These are phyloP conservation scores for Leistus spinibarbis DNA, from an alignment of 2,888 invertebrate genomes.

Conservation along the genomic window DNA sequence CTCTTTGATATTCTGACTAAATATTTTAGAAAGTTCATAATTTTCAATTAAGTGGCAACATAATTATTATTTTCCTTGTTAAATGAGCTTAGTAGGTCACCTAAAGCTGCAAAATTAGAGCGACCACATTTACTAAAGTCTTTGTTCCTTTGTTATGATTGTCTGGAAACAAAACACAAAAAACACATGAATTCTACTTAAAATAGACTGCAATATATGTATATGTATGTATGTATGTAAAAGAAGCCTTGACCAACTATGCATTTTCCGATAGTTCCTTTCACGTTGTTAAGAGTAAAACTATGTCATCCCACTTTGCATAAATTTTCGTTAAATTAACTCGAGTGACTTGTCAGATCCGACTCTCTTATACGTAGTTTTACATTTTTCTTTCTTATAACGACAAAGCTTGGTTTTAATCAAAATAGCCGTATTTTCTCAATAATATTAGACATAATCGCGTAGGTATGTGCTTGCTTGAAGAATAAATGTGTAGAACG, in stretches of 20 bases:
- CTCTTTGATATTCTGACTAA: too few species aligned
- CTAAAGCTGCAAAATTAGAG: background rate
- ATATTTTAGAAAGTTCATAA: too few species aligned
- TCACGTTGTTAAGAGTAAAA: background rate
- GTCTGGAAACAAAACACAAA: background rate
- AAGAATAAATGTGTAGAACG: too few species aligned
- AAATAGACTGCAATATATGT: too few species aligned
- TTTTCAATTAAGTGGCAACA: too few species aligned
- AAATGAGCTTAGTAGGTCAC: background rate
- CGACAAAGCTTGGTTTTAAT: too few species aligned
- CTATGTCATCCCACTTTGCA: background rate
- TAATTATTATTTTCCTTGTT: too few species aligned
- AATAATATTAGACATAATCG: too few species aligned
- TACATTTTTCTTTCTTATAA: background rate
- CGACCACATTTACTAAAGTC: background rate
- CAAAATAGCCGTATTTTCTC: too few species aligned
- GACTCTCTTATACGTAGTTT: background rate
- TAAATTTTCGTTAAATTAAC: background rate
- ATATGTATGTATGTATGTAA: background rate
- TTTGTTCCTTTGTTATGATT: background rate
- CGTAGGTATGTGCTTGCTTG: too few species aligned
- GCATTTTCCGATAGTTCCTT: background rate
- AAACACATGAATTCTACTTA: too few species aligned
- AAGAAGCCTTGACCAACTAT: background rate
- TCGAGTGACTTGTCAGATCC: background rate